Evolutionary conservation across 2,888 invertebrate genomes (phyloP).

Genomic region (Cecidostiba fungosa): DNA sequence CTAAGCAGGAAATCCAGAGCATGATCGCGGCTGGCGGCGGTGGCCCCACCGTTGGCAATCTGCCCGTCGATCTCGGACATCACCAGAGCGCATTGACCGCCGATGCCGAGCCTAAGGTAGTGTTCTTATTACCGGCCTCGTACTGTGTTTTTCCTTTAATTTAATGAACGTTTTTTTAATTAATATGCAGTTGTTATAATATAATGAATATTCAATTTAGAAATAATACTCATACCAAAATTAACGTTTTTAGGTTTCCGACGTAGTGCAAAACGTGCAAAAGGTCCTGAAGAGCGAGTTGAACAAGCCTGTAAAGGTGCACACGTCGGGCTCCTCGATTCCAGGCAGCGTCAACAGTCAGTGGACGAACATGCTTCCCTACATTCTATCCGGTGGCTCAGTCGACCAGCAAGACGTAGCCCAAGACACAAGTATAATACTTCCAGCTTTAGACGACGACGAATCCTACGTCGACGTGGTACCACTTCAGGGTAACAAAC

Average conservation of each 20-base stretch:
- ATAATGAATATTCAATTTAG: too few species aligned
- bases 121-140: not conserved
- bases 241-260: conserved; percentile 83
- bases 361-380: conserved; percentile 92
- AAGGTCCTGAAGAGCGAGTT: conserved; percentile 91
- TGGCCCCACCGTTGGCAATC: conserved; percentile 79
- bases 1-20: conserved; percentile 91
- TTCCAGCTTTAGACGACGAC: conserved; percentile 43
- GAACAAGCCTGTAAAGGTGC: conserved; percentile 79
- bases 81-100: conserved; percentile 71
- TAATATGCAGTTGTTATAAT: too few species aligned
- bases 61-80: conserved; percentile 74
- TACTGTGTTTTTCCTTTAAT: not conserved
- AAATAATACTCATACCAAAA: not conserved
- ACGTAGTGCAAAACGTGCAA: conserved; percentile 91
- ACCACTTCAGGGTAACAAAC: conserved; percentile 39
- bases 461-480: conserved; percentile 49
- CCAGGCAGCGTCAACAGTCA: conserved; percentile 77
- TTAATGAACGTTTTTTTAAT: too few species aligned
- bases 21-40: conserved; percentile 90
- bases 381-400: conserved; percentile 87
- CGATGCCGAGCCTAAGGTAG: conserved; percentile 73
- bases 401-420: conserved; percentile 58
- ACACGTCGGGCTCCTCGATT: conserved; percentile 74
- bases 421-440: conserved; percentile 55